phyloP scores from a whole-genome alignment of 2,888 invertebrate genomes.

The Orthosia cruda region DNA sequence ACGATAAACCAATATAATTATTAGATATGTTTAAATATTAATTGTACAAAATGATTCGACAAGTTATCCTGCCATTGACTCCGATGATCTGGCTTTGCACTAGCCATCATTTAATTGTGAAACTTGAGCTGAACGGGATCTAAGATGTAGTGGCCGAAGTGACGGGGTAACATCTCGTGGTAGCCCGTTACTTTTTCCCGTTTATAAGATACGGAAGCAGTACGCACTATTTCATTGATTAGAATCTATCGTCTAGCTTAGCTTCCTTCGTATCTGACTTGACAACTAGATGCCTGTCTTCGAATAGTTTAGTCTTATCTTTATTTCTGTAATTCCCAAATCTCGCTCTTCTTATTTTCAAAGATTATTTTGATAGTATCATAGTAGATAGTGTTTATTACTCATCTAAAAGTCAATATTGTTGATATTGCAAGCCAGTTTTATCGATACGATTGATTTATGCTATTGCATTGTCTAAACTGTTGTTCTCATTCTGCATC shows the following conservation, averaged over 20 bases:
- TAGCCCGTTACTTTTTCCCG: constrained; percentile 59
- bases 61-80: constrained; percentile 10
- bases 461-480: constrained; percentile 9
- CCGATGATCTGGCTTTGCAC: not conserved
- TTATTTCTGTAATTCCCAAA: not conserved
- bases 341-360: not conserved
- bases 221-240: constrained; percentile 43
- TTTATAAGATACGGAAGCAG: constrained; percentile 52
- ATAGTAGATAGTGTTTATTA: constrained; percentile 3
- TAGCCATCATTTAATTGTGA: constrained; percentile 21
- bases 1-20: not conserved
- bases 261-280: not conserved
- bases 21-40: constrained; percentile 3
- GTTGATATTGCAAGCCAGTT: not conserved
- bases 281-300: not conserved
- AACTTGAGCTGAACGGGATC: constrained; percentile 48
- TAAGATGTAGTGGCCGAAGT: constrained; percentile 49
- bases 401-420: constrained; percentile 6
- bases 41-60: constrained; percentile 33
- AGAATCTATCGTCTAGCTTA: constrained; percentile 31
- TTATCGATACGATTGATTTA: constrained; percentile 7
- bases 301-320: not conserved
- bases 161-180: constrained; percentile 52
- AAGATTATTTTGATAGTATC: not conserved
- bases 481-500: constrained; percentile 9